Evolutionary conservation across 2,888 invertebrate species (phyloP).

Genomic region (Capitulum mitella): DNA sequence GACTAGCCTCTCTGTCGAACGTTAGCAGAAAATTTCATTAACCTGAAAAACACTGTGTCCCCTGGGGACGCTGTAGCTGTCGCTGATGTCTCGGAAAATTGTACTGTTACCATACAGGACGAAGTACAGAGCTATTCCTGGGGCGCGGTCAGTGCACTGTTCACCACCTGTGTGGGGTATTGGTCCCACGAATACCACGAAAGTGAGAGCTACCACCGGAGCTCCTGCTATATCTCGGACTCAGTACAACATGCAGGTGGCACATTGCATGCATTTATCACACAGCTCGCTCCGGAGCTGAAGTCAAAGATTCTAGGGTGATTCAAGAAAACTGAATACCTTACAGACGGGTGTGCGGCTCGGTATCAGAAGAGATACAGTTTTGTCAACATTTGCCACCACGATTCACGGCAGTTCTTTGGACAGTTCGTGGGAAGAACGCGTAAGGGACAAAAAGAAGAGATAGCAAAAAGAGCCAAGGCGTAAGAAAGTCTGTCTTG

Average conservation of each 20-base stretch:
- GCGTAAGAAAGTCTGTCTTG: too few species aligned
- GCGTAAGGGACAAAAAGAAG: too few species aligned
- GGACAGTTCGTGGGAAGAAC: neutral
- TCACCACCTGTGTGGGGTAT: neutral
- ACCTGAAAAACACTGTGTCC: too few species aligned
- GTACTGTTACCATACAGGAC: constrained; percentile 26
- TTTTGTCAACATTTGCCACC: neutral
- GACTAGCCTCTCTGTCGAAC: too few species aligned
- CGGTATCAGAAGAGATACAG: neutral
- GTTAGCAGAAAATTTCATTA: too few species aligned
- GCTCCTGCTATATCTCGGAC: constrained; percentile 20
- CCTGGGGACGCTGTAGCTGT: too few species aligned
- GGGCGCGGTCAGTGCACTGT: neutral
- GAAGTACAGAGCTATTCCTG: neutral
- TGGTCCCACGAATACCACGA: neutral
- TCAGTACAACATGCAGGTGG: constrained; percentile 23
- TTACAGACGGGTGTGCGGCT: neutral
- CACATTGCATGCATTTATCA: constrained; percentile 20
- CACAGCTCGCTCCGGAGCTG: neutral
- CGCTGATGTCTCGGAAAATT: too few species aligned
- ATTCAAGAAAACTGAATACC: neutral
- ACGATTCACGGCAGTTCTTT: neutral
- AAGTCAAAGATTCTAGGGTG: neutral
- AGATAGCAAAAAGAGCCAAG: too few species aligned
- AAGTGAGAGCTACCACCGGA: constrained; percentile 11